These are phyloP conservation scores for Atta texana DNA, from an alignment of 1,140 invertebrate genomes.

Conservation along the genomic window DNA sequence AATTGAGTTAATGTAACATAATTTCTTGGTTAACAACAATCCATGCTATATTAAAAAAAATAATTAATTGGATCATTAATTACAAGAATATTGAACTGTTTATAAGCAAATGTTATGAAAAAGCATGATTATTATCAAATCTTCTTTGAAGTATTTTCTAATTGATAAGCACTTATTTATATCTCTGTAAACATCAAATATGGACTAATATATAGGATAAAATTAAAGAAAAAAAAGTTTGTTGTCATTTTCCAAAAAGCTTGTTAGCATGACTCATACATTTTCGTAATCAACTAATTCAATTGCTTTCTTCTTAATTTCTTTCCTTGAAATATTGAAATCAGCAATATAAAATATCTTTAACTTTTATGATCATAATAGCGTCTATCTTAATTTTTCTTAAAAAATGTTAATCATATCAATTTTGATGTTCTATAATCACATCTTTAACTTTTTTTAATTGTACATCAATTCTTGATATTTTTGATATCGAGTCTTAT, in stretches of 20 bases:
- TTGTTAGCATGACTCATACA: neutral
- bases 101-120: neutral
- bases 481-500: slow-evolving; percentile 1
- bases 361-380: neutral
- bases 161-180: slow-evolving; percentile 11
- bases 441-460: neutral
- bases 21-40: neutral
- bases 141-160: neutral
- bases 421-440: neutral
- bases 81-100: neutral
- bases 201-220: neutral
- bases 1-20: neutral
- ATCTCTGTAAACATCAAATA: neutral
- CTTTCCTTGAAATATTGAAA: neutral
- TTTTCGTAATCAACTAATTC: slow-evolving; percentile 22
- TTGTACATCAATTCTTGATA: slow-evolving; percentile 10
- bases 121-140: neutral
- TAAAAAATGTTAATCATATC: neutral
- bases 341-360: neutral
- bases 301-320: neutral
- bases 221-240: neutral
- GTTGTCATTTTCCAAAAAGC: neutral
- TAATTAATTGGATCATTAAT: neutral
- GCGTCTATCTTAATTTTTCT: neutral
- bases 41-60: neutral